Conservation (phyloP, 1,140 invertebrate genomes). For the Drosophila nebulosa region DNA sequence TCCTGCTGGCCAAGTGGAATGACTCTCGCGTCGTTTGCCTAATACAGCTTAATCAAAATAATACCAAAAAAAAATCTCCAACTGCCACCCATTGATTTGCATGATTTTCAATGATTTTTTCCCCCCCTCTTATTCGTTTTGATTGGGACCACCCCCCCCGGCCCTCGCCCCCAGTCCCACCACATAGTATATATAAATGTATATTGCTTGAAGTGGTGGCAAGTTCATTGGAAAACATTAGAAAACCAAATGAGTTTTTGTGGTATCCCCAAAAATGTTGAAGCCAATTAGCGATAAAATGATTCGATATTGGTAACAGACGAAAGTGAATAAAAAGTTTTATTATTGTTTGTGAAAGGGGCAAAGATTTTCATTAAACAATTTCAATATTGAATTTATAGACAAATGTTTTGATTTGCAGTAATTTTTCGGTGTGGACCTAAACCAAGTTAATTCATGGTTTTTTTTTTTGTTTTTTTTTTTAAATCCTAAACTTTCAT, state of each 20-base stretch:
- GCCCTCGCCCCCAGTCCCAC: too few species aligned
- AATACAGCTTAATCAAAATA: constrained; percentile 48
- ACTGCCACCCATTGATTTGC: constrained; percentile 61
- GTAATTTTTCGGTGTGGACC: too few species aligned
- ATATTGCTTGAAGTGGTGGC: too few species aligned
- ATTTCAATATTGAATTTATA: too few species aligned
- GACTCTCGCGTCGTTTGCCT: constrained; percentile 24
- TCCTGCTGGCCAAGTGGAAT: constrained; percentile 28
- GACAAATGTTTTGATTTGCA: too few species aligned
- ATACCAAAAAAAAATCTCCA: background rate
- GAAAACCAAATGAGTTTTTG: constrained; percentile 57
- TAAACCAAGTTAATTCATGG: too few species aligned
- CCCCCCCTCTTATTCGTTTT: too few species aligned
- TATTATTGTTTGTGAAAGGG: background rate
- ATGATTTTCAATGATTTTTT: constrained; percentile 60
- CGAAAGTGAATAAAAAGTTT: background rate
- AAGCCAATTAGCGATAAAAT: constrained; percentile 21
- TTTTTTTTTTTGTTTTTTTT: too few species aligned
- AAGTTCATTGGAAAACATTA: too few species aligned
- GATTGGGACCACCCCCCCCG: too few species aligned
- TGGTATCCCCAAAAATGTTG: constrained; percentile 25
- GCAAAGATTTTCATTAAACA: background rate
- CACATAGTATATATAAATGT: too few species aligned
- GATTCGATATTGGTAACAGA: background rate
- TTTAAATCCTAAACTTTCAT: background rate